phyloP scores from a whole-genome alignment of 1,140 invertebrate genomes.

The Heterodera carotae region DNA sequence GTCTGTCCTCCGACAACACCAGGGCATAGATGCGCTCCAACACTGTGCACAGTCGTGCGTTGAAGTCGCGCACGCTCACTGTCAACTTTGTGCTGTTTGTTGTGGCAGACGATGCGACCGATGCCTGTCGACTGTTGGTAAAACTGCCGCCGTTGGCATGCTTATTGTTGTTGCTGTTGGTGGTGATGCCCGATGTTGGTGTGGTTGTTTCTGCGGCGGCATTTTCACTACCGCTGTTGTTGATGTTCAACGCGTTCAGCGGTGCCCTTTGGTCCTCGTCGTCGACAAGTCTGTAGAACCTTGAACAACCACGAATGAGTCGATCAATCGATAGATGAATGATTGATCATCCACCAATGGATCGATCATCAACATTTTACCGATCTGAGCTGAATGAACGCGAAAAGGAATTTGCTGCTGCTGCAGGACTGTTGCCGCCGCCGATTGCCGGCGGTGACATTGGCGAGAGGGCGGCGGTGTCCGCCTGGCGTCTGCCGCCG shows the following conservation, averaged over 20 bases:
- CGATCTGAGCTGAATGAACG: slow-evolving; percentile 13
- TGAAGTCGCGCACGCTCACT: slow-evolving; percentile 63
- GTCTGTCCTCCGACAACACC: slow-evolving; percentile 66
- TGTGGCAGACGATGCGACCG: slow-evolving; percentile 32
- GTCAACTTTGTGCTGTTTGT: background rate
- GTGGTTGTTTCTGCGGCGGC: background rate
- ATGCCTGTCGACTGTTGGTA: slow-evolving; percentile 65
- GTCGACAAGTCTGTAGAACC: slow-evolving; percentile 17
- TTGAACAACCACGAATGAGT: background rate
- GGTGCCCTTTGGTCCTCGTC: slow-evolving; percentile 17
- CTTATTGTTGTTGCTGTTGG: slow-evolving; percentile 20
- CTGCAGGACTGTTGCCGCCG: background rate
- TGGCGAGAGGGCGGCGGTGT: background rate
- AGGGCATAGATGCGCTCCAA: slow-evolving; percentile 66
- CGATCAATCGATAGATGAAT: background rate
- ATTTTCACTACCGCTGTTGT: background rate
- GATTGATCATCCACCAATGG: too few species aligned
- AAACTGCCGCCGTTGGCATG: slow-evolving; percentile 65
- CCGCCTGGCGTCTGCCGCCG: background rate
- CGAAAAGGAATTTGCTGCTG: background rate
- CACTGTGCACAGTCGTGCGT: slow-evolving; percentile 65
- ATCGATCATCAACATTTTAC: too few species aligned
- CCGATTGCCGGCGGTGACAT: background rate
- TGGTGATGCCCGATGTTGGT: slow-evolving; percentile 32
- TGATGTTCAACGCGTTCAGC: slow-evolving; percentile 12